phyloP scores from a whole-genome alignment of 2,113 vertebrate species.

The Pristiophorus japonicus region DNA sequence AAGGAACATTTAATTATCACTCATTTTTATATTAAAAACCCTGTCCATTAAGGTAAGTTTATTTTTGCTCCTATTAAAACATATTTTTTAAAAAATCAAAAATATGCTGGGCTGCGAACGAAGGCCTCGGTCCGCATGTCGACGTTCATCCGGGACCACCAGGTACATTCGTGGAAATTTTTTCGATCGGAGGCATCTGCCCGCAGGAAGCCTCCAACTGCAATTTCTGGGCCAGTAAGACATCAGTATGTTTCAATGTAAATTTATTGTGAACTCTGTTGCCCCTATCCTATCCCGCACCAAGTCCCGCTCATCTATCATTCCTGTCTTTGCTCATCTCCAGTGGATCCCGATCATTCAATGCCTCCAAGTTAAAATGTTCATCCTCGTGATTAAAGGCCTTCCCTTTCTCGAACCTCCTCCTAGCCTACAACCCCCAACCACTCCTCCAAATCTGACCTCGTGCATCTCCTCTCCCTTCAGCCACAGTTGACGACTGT shows the following conservation, averaged over 20 bases:
- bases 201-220: no score
- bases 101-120: no score
- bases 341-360: neutral
- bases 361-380: neutral
- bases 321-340: neutral
- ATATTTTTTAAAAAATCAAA: no score
- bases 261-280: neutral
- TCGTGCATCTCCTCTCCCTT: neutral
- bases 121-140: no score
- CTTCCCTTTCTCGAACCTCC: neutral
- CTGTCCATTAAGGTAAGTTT: no score
- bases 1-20: no score
- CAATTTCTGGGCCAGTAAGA: no score
- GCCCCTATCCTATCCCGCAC: neutral
- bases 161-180: no score
- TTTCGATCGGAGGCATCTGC: no score
- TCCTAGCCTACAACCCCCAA: neutral
- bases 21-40: no score
- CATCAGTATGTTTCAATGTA: neutral
- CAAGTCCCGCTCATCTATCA: neutral
- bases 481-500: neutral
- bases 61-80: no score
- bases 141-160: no score
- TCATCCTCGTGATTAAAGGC: neutral
- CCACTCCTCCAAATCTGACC: neutral